Evolutionary conservation across 2,113 vertebrate genomes (phyloP).

Genomic region (Ctenodactylus gundi): DNA sequence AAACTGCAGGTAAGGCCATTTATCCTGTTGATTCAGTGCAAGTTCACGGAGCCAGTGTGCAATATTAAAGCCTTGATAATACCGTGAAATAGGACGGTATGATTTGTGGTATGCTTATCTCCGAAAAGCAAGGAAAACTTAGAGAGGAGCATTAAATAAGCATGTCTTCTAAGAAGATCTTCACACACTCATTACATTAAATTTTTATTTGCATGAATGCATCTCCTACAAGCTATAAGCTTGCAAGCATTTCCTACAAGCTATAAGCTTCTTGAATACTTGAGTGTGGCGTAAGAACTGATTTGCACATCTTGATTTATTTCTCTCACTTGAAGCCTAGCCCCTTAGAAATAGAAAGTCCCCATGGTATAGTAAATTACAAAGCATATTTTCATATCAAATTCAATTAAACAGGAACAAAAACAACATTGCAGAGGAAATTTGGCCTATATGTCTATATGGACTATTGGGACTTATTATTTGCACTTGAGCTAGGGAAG

Average conservation of each 20-base stretch:
- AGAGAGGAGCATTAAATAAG: not conserved
- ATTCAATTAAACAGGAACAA: not conserved
- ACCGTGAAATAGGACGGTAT: not conserved
- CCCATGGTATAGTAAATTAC: not conserved
- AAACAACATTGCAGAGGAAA: not conserved
- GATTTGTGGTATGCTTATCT: not conserved
- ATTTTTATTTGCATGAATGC: not conserved
- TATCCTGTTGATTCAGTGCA: not conserved
- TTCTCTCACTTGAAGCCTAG: not conserved
- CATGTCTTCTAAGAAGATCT: not conserved
- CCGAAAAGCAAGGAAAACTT: not conserved
- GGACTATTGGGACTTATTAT: not conserved
- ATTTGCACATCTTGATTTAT: not conserved
- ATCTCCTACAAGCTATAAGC: not conserved
- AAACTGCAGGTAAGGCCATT: fast-evolving
- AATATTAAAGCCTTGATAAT: not conserved
- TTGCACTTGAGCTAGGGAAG: not conserved
- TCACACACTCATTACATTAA: not conserved
- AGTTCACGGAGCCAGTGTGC: not conserved
- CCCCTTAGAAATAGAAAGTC: not conserved
- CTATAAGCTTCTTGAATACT: not conserved
- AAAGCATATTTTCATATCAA: conserved; percentile 7
- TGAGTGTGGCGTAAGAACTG: not conserved
- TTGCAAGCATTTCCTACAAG: not conserved
- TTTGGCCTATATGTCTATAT: not conserved